Conservation (phyloP, 2,113 vertebrate species). For the Ictalurus punctatus region DNA sequence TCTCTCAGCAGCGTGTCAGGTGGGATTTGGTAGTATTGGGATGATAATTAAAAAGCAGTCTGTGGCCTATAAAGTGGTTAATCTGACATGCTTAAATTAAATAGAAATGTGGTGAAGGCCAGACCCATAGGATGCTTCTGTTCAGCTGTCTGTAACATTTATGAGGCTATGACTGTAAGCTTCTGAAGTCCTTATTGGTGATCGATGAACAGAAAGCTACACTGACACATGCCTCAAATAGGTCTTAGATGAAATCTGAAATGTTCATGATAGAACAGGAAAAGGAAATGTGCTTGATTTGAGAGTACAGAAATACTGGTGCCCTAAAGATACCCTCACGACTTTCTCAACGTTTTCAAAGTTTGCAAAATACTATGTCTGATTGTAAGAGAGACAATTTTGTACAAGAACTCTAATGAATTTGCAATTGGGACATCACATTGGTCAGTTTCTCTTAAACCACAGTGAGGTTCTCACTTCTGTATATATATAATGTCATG, state of each 20-base stretch:
- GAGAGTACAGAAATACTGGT: background rate
- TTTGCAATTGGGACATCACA: background rate
- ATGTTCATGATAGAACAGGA: background rate
- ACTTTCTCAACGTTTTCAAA: background rate
- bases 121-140: constrained; percentile 6
- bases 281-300: background rate
- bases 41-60: constrained; percentile 16
- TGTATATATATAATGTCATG: background rate
- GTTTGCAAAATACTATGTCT: background rate
- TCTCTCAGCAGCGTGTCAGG: constrained; percentile 27
- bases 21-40: constrained; percentile 22
- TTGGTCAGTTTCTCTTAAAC: background rate
- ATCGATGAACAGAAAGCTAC: background rate
- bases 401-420: background rate
- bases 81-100: constrained; percentile 12
- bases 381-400: background rate
- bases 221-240: background rate
- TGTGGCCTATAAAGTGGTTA: constrained; percentile 25
- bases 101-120: constrained; percentile 7
- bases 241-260: background rate
- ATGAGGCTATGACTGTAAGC: background rate
- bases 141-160: constrained; percentile 1
- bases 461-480: background rate
- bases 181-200: background rate
- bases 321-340: background rate